These are phyloP conservation scores for Phenacoccus solenopsis DNA, from an alignment of 1,140 invertebrate genomes.

Conservation along the genomic window DNA sequence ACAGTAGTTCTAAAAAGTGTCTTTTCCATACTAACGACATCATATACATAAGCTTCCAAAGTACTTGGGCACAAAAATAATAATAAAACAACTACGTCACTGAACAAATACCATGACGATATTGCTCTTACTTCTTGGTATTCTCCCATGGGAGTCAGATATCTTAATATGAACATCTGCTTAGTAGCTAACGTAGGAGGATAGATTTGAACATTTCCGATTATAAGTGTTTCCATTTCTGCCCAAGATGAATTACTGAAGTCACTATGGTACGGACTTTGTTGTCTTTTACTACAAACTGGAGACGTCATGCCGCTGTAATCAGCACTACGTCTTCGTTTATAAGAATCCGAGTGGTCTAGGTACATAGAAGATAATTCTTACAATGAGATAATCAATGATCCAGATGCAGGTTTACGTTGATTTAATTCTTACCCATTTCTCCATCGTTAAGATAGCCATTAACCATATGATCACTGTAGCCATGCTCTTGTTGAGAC, in stretches of 20 bases:
- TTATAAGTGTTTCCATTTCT: conserved; percentile 74
- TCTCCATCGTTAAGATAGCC: not conserved
- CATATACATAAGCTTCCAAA: not conserved
- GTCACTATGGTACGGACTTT: conserved; percentile 25
- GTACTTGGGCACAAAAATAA: not conserved
- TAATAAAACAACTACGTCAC: not conserved
- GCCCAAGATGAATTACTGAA: conserved; percentile 71
- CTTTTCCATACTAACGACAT: not conserved
- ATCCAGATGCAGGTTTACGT: too few relatives aligned
- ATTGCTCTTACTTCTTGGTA: conserved; percentile 85
- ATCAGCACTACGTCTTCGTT: not conserved
- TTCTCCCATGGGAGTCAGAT: conserved; percentile 87
- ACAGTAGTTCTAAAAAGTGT: too few relatives aligned
- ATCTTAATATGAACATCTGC: conserved; percentile 83
- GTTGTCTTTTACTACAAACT: conserved; percentile 13
- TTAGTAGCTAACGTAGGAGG: conserved; percentile 74
- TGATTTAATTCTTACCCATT: not conserved
- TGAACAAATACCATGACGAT: too few relatives aligned
- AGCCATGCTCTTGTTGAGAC: not conserved
- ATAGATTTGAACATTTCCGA: conserved; percentile 71
- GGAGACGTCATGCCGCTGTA: conserved; percentile 22
- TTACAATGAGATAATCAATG: too few relatives aligned
- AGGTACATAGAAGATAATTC: too few relatives aligned
- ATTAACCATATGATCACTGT: not conserved
- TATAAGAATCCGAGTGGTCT: not conserved